Percentiles rank a stretch among this genome's conserved stretches.
phyloP scores from a whole-genome alignment of 2,113 vertebrate genomes.

The Xiphias gladius region DNA sequence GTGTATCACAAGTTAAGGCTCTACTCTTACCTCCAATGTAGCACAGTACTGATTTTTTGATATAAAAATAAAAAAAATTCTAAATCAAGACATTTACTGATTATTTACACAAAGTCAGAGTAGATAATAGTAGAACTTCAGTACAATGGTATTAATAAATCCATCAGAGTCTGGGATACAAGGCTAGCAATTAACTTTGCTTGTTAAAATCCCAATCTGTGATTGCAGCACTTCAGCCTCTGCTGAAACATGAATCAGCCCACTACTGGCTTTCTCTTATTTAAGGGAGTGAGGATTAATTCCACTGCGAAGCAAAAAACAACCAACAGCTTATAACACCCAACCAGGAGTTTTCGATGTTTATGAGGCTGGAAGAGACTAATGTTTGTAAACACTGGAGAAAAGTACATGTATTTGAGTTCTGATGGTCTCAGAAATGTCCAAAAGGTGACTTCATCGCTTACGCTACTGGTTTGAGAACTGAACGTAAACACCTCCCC shows the following conservation, averaged over 20 bases:
- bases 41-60: conserved; percentile 83
- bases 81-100: conserved; percentile 87
- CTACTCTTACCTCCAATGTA: conserved; percentile 82
- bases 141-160: conserved; percentile 83
- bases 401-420: conserved; percentile 26
- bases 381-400: conserved; percentile 72
- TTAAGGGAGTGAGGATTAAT: conserved; percentile 5
- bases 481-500: conserved; percentile 94
- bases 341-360: background rate
- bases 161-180: conserved; percentile 76
- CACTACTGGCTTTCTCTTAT: conserved; percentile 19
- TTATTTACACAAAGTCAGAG: conserved; percentile 89
- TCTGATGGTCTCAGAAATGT: conserved; percentile 36
- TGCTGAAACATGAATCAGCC: conserved; percentile 2
- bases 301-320: conserved; percentile 18
- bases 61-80: conserved; percentile 84
- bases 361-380: conserved; percentile 40
- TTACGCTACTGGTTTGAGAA: conserved; percentile 92
- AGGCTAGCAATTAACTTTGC: conserved; percentile 59
- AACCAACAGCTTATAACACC: background rate
- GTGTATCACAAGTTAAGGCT: conserved; percentile 91
- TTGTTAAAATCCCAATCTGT: conserved; percentile 17
- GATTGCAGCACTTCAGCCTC: conserved; percentile 21
- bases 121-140: conserved; percentile 86
- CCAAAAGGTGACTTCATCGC: conserved; percentile 64